Conservation (phyloP, 1,140 invertebrate species). For the Meloidogyne exigua region DNA sequence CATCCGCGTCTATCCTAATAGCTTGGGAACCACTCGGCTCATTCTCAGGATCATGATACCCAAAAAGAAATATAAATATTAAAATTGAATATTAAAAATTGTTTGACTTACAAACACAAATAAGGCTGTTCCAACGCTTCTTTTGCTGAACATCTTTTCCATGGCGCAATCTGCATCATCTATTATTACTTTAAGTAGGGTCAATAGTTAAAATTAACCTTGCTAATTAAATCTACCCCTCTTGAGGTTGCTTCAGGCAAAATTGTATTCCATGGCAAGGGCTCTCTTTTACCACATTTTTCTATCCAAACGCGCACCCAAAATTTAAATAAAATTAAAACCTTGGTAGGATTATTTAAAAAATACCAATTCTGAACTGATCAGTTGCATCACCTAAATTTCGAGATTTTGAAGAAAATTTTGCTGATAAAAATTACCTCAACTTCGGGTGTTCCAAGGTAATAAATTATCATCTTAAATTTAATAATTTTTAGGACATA, state of each 20-base stretch:
- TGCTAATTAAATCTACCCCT: constrained; percentile 37
- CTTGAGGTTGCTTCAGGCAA: constrained; percentile 43
- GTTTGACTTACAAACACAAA: constrained; percentile 37
- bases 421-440: constrained; percentile 27
- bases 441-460: constrained; percentile 42
- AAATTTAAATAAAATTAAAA: neutral
- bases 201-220: constrained; percentile 18
- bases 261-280: constrained; percentile 39
- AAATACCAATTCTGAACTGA: constrained; percentile 35
- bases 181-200: neutral
- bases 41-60: constrained; percentile 46
- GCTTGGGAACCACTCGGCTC: constrained; percentile 36
- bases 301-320: constrained; percentile 35
- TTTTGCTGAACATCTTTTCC: constrained; percentile 49
- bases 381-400: constrained; percentile 34
- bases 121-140: constrained; percentile 52
- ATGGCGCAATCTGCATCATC: constrained; percentile 45
- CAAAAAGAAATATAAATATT: too few species aligned
- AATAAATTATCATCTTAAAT: constrained; percentile 46
- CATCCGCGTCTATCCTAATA: constrained; percentile 47
- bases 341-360: neutral
- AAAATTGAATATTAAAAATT: too few species aligned
- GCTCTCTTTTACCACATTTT: constrained; percentile 27
- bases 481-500: neutral
- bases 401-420: constrained; percentile 5